A percentile compares a stretch with the other conserved stretches of the same genome.
phyloP scores from a whole-genome alignment of 2,797 vertebrate genomes.

The Gadopsis bispinosus region DNA sequence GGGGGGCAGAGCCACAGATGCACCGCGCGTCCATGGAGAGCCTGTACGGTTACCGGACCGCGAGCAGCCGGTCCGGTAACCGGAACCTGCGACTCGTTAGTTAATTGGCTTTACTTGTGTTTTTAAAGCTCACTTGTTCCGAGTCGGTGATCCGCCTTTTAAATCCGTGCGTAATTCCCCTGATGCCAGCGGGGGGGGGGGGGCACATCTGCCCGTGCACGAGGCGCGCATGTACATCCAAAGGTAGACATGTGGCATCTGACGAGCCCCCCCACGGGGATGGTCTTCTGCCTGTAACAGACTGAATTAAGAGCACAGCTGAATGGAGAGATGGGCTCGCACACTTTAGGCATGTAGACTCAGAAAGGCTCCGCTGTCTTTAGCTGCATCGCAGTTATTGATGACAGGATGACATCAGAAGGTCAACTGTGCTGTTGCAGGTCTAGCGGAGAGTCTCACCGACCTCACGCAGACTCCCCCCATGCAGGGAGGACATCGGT shows the following conservation, averaged over 20 bases:
- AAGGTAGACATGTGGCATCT: conserved; percentile 25
- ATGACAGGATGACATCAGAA: conserved; percentile 48
- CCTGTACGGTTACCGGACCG: conserved; percentile 40
- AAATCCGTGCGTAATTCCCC: conserved; percentile 28
- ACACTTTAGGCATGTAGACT: neutral
- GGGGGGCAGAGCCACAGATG: too few species aligned
- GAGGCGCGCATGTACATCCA: conserved; percentile 31
- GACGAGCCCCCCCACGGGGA: conserved; percentile 32
- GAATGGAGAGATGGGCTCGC: neutral
- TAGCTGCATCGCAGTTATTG: conserved; percentile 46
- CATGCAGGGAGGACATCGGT: conserved; percentile 12
- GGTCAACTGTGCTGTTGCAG: conserved; percentile 53
- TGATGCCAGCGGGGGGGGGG: neutral
- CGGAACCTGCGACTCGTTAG: conserved; percentile 3
- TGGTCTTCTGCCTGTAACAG: conserved; percentile 22
- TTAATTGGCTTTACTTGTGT: conserved; percentile 40
- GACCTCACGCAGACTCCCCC: conserved; percentile 14
- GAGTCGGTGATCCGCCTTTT: neutral
- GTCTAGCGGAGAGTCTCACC: conserved; percentile 31
- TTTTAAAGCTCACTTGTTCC: conserved; percentile 50
- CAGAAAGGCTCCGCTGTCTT: too few species aligned
- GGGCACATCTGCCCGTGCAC: neutral
- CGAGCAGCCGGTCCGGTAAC: conserved; percentile 5
- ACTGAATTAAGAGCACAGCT: conserved; percentile 11
- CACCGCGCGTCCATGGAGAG: conserved; percentile 8